Conservation (phyloP, 2,113 vertebrate genomes). For the Centrocercus urophasianus region DNA sequence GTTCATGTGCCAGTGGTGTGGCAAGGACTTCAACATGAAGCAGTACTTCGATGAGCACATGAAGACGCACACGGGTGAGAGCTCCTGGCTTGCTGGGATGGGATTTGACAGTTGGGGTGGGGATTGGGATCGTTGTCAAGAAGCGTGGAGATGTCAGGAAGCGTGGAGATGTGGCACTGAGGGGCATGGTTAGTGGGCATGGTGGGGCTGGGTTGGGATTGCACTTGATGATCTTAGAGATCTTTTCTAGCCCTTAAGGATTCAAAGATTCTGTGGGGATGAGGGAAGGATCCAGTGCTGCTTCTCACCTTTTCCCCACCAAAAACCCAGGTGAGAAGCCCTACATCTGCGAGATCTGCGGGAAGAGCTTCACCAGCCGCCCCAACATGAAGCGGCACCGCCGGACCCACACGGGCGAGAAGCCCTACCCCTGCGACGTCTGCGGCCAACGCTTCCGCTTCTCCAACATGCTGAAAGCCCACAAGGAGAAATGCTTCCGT, state of each 20-base stretch:
- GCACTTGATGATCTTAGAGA: neutral
- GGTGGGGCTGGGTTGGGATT: neutral
- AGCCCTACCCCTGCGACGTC: slow-evolving; percentile 95
- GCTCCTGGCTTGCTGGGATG: rapidly evolving
- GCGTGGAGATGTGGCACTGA: neutral
- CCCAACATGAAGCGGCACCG: slow-evolving; percentile 99
- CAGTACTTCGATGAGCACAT: slow-evolving; percentile 87
- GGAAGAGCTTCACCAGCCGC: slow-evolving; percentile 98
- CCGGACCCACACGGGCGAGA: slow-evolving; percentile 96
- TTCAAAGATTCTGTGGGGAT: neutral
- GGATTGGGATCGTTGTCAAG: neutral
- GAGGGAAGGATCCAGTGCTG: rapidly evolving
- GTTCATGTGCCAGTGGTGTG: slow-evolving; percentile 89
- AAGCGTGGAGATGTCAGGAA: too few relatives aligned
- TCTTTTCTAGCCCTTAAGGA: too few relatives aligned
- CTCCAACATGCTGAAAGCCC: slow-evolving; percentile 99
- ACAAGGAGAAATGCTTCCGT: slow-evolving; percentile 96
- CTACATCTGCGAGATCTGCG: slow-evolving; percentile 97
- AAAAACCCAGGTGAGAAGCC: slow-evolving; percentile 89
- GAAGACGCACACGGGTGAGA: slow-evolving; percentile 84
- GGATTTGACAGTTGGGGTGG: rapidly evolving
- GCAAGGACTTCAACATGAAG: slow-evolving; percentile 89
- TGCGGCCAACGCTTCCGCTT: slow-evolving; percentile 97
- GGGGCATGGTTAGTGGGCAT: too few relatives aligned
- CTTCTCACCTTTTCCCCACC: rapidly evolving